Evolutionary conservation across 2,888 invertebrate genomes (phyloP).

Genomic region (Nemoura dubitans): DNA sequence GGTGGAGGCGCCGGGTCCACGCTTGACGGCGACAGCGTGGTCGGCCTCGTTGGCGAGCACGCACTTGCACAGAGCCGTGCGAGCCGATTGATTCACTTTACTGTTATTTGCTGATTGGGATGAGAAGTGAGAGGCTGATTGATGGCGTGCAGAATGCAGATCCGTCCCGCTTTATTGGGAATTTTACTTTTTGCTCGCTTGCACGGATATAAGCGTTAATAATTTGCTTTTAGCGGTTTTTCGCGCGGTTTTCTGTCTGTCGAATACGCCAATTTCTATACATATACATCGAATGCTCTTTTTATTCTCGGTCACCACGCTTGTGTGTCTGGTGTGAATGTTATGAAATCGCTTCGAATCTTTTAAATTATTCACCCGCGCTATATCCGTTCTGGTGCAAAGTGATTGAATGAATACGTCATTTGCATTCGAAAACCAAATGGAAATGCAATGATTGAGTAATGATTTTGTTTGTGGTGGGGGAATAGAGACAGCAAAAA

Average conservation of each 20-base stretch:
- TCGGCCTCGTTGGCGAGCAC: not conserved
- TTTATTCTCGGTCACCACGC: not conserved
- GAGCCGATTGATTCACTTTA: not conserved
- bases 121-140: not conserved
- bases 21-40: too few species aligned
- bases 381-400: not conserved
- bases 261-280: not conserved
- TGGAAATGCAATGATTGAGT: slow-evolving; percentile 5
- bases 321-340: not conserved
- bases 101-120: not conserved
- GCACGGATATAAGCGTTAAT: not conserved
- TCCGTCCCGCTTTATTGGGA: not conserved
- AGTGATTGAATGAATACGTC: slow-evolving; percentile 12
- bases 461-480: not conserved
- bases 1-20: not conserved
- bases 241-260: not conserved
- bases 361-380: slow-evolving; percentile 7
- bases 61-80: not conserved
- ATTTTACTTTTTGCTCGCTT: not conserved
- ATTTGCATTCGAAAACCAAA: not conserved
- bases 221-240: not conserved
- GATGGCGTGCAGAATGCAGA: not conserved
- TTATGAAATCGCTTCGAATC: not conserved
- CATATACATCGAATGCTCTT: not conserved
- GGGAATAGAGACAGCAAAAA: not conserved